Base-by-base conservation (phyloP, 2,888 invertebrate genomes). In the Tenthredo notha region DNA sequence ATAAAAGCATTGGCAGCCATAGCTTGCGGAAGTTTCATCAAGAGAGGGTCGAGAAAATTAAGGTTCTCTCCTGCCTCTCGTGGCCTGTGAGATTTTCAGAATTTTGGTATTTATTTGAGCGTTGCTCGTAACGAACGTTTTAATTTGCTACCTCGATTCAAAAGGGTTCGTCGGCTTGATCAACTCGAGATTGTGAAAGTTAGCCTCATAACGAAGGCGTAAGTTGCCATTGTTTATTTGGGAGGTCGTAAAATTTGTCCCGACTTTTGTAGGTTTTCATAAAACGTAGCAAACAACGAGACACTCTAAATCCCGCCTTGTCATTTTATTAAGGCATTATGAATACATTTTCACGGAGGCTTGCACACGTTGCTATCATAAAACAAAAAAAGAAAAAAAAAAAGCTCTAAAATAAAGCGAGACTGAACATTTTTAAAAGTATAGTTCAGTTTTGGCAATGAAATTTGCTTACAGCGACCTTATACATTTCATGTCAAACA, bases 11-110 rank as follows among this genome's bases (percentile, higher is more conserved):
- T 80, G 21, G 33, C 18, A 33, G 77, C 4, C 54, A 33, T 40
- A 58, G 40, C 58, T 61, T n/a, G 61, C 15, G 61, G 37, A 80
- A 61, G 40, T 80, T 80, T 80, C 61, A 58, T 61, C 37, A 61
- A 37, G 58, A 61, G 40, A n/a, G 80, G 50, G 80, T 61, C 29
- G 37, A 80, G 37, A 50, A 61, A 80, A 80, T 80, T 80, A 61
- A 21, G 21, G 33, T 18, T n/a, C 29, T 80, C 37, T 80, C 40
- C 12, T 40, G 50, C 61, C 21, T 37, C 37, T 40, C 29, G n/a
- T 4, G 50, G 40, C 25, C 29, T 47, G 6, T 50, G 15, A 21
- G 47, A 50, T 21, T 43, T 43, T 50, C 40, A 25, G 10, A 75
- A 58, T 80, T 61, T 50, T 58, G 40, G 80, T 61, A 61, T 61